Evolutionary conservation across 2,888 invertebrate species (phyloP).

Genomic region (Mesochorus sp.): DNA sequence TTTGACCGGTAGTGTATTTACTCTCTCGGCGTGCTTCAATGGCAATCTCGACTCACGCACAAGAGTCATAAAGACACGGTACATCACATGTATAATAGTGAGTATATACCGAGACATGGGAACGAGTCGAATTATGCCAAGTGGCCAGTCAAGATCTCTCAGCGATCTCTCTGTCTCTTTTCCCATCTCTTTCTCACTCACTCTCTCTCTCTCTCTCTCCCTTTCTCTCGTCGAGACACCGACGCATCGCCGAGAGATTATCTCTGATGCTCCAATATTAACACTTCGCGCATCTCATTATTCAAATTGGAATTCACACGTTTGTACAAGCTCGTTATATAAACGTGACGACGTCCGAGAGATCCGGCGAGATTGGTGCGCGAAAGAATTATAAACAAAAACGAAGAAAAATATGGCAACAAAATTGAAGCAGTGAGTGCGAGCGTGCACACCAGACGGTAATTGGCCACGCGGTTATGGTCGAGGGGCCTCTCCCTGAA

Average conservation of each 20-base stretch:
- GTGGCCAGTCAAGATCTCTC: conserved; percentile 28
- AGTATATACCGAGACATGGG: neutral
- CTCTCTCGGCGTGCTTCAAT: neutral
- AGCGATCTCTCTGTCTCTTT: neutral
- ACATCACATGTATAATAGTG: conserved; percentile 6
- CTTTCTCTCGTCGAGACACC: neutral
- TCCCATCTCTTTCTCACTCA: too few species aligned
- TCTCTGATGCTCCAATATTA: conserved; percentile 67
- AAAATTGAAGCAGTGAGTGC: neutral
- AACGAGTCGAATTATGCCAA: conserved; percentile 42
- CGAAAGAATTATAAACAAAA: neutral
- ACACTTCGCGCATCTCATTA: conserved; percentile 68
- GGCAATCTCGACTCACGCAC: neutral
- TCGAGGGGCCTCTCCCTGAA: conserved; percentile 31
- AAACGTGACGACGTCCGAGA: conserved; percentile 33
- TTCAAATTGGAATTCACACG: conserved; percentile 68
- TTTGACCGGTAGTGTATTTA: conserved; percentile 8
- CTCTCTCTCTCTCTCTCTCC: neutral
- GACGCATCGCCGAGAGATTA: conserved; percentile 58
- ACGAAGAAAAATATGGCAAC: neutral
- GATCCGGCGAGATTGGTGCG: conserved; percentile 9
- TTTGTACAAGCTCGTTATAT: conserved; percentile 62
- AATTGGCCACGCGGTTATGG: conserved; percentile 44
- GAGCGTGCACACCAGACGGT: conserved; percentile 16
- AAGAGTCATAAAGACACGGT: neutral